Evolutionary conservation across 2,888 invertebrate species (phyloP).

Genomic region (Scaptodrosophila latifasciaeformis): DNA sequence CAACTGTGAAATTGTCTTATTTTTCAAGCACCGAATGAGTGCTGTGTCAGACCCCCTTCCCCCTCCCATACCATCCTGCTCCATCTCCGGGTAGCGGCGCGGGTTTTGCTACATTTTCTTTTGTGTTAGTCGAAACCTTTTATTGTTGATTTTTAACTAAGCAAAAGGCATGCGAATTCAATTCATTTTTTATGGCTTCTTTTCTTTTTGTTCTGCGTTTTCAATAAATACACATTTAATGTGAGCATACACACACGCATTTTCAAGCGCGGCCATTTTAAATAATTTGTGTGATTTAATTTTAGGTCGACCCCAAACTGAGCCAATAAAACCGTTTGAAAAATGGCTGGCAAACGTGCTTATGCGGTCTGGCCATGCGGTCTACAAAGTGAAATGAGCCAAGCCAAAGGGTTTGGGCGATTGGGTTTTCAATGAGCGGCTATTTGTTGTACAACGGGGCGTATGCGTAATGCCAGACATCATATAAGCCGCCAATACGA

Average conservation of each 20-base stretch:
- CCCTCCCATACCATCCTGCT: too few species aligned
- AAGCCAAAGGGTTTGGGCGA: neutral
- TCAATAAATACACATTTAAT: too few species aligned
- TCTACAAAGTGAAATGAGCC: neutral
- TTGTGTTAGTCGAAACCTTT: slow-evolving; percentile 53
- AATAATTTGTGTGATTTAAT: slow-evolving; percentile 65
- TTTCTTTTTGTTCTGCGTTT: too few species aligned
- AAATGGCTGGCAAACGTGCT: slow-evolving; percentile 42
- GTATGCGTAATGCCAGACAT: slow-evolving; percentile 41
- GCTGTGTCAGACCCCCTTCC: too few species aligned
- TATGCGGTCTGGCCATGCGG: slow-evolving; percentile 34
- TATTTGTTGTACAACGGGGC: slow-evolving; percentile 28
- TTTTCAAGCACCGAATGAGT: neutral
- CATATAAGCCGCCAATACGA: slow-evolving; percentile 29
- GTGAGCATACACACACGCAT: too few species aligned
- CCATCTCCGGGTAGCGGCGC: neutral
- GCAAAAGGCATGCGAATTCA: slow-evolving; percentile 49
- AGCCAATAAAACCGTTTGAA: slow-evolving; percentile 50
- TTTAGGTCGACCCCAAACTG: slow-evolving; percentile 39
- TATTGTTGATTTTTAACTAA: slow-evolving; percentile 49
- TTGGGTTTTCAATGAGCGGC: slow-evolving; percentile 7
- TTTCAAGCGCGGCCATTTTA: slow-evolving; percentile 36
- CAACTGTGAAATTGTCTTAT: slow-evolving; percentile 61
- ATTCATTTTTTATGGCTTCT: slow-evolving; percentile 48
- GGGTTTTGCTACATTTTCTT: slow-evolving; percentile 1